These are phyloP conservation scores for Thunnus thynnus DNA, from an alignment of 2,113 vertebrate species.

Conservation along the genomic window DNA sequence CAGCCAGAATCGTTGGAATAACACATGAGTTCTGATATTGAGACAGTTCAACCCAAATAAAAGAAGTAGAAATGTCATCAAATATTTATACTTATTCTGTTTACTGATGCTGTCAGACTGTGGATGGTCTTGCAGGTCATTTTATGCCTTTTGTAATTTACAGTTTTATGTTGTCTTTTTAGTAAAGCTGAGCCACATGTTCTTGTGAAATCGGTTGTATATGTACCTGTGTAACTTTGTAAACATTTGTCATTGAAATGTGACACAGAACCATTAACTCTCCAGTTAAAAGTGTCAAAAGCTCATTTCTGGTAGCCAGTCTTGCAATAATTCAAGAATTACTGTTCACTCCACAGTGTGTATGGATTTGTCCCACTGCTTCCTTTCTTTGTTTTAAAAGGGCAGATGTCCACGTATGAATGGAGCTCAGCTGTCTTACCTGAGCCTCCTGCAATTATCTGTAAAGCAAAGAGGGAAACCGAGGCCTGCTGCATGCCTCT, in stretches of 20 bases:
- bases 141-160: not conserved
- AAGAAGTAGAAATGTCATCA: not conserved
- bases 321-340: not conserved
- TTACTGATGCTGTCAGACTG: too few species aligned
- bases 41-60: not conserved
- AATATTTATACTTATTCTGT: not conserved
- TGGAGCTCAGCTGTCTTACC: too few species aligned
- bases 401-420: not conserved
- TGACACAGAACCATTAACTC: not conserved
- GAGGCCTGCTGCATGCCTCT: too few species aligned
- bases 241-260: not conserved
- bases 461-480: too few species aligned
- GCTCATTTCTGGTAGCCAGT: not conserved
- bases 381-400: constrained; percentile 3
- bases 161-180: not conserved
- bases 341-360: not conserved
- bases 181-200: not conserved
- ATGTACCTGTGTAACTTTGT: not conserved
- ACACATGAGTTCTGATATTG: not conserved
- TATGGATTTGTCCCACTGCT: constrained; percentile 2
- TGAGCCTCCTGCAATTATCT: too few species aligned
- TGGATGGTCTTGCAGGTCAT: not conserved
- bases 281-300: not conserved
- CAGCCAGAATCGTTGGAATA: not conserved
- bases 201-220: not conserved